A percentile compares a stretch with the other conserved stretches of the same genome.
phyloP scores from a whole-genome alignment of 2,888 invertebrate genomes.

The Scrobipalpa costella region DNA sequence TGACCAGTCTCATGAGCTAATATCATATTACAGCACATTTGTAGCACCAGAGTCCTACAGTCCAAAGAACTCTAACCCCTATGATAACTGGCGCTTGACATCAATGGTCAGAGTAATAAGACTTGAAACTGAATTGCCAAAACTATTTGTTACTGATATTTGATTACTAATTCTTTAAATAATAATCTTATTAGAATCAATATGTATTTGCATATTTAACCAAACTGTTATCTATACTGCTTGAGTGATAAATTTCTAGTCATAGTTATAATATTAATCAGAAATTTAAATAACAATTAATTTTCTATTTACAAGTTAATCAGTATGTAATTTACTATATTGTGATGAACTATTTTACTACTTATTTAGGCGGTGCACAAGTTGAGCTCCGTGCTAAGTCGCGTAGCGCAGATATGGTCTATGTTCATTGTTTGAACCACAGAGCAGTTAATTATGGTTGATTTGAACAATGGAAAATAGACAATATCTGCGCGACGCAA shows the following conservation, averaged over 20 bases:
- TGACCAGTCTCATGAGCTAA: conserved; percentile 88
- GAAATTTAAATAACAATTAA: conserved; percentile 6
- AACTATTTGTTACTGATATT: conserved; percentile 80
- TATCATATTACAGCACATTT: conserved; percentile 88
- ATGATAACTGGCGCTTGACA: conserved; percentile 82
- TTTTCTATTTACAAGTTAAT: conserved; percentile 8
- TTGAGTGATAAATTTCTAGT: conserved; percentile 46
- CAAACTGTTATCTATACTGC: conserved; percentile 46
- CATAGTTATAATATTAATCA: conserved; percentile 38
- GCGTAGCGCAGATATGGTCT: no score
- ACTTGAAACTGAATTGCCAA: conserved; percentile 87
- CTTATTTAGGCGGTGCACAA: no score
- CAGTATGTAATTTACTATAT: not conserved
- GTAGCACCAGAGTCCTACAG: conserved; percentile 64
- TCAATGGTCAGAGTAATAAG: conserved; percentile 86
- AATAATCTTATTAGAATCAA: conserved; percentile 12
- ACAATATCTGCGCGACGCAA: no score
- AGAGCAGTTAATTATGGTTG: no score
- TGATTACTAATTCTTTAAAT: conserved; percentile 38
- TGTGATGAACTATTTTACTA: not conserved
- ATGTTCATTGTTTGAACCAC: no score
- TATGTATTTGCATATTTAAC: conserved; percentile 15
- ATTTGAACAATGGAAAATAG: no score
- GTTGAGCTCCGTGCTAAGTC: no score
- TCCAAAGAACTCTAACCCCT: conserved; percentile 61